Base-by-base conservation (phyloP, 2,888 invertebrate genomes). In the Dasysyrphus tricinctus region DNA sequence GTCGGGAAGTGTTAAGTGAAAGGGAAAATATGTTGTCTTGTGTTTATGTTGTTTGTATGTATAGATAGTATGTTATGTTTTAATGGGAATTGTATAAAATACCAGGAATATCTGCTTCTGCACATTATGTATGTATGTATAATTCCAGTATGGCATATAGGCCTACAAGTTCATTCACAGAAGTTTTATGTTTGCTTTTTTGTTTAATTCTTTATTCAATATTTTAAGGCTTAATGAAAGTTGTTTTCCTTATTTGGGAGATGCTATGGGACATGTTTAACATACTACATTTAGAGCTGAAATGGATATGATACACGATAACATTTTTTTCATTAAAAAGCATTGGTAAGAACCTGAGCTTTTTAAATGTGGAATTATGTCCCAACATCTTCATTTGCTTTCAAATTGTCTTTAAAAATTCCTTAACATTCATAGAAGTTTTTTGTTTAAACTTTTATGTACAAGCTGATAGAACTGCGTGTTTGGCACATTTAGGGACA, bases 1-100 rank as follows among this genome's bases (percentile, higher is more conserved):
- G 57, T 59, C 51, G 44, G 75, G 49, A 75, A 75, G 42, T 72
- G 67, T 49, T 77, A 54, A 77, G 56, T 82, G 77, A 82, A 82
- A 82, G 81, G 81, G 81, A 82, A 82, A 82, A 67, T 67, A 37
- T 72, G 65, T 37, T 82, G 57, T 37, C 39, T 65, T 16, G 12
- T 32, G 32, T 24, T 24, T 24, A 24, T 19, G 59, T 39, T 37
- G 19, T 37, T 39, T 39, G n/a, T n/a, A n/a, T 34, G 5, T 16
- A 14, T 54, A 14, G 19, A 37, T 24, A 24, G 24, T 24, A 24
- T 24, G 24, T 69, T 29, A 39, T 5, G 39, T 54, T 65, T 65
- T 54, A 39, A 49, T 16, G 24, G 44, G 80, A 75, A 72, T 29
- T 47, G 72, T n/a, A 7, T 24, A 81, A 44, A 70, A 61, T 81